phyloP scores from a whole-genome alignment of 2,113 vertebrate genomes.

The Sturnira hondurensis region DNA sequence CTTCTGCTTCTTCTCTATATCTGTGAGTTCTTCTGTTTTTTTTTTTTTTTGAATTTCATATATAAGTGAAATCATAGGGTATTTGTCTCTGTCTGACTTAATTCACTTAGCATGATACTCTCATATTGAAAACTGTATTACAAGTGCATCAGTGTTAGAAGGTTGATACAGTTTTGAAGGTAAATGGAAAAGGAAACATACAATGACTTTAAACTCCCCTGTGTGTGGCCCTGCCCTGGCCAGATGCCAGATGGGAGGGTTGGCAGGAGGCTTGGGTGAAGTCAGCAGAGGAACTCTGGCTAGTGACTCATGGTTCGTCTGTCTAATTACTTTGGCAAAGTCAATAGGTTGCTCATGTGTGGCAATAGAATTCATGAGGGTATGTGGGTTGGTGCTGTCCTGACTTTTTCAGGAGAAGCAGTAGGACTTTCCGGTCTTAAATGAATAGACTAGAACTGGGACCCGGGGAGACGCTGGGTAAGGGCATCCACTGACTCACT shows the following conservation, averaged over 20 bases:
- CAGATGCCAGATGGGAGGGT: not conserved
- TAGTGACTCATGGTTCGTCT: conserved; percentile 61
- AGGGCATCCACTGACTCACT: conserved; percentile 78
- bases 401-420: not conserved
- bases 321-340: conserved; percentile 59
- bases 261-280: conserved; percentile 19
- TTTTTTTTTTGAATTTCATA: not conserved
- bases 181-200: not conserved
- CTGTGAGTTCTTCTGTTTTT: not conserved
- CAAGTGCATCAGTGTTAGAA: not conserved
- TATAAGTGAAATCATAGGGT: not conserved
- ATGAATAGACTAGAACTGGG: conserved; percentile 76
- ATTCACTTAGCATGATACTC: not conserved
- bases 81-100: not conserved
- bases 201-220: not conserved
- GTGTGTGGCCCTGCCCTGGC: not conserved
- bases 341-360: not conserved
- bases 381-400: not conserved
- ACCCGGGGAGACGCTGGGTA: conserved; percentile 76
- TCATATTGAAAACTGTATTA: not conserved
- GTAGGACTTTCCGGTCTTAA: not conserved
- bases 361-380: conserved; percentile 19
- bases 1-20: not conserved
- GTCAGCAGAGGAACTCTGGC: not conserved
- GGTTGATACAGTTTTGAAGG: not conserved